A percentile compares a stretch with the other conserved stretches of the same genome.
phyloP scores from a whole-genome alignment of 2,797 vertebrate genomes.

The Iguana delicatissima region DNA sequence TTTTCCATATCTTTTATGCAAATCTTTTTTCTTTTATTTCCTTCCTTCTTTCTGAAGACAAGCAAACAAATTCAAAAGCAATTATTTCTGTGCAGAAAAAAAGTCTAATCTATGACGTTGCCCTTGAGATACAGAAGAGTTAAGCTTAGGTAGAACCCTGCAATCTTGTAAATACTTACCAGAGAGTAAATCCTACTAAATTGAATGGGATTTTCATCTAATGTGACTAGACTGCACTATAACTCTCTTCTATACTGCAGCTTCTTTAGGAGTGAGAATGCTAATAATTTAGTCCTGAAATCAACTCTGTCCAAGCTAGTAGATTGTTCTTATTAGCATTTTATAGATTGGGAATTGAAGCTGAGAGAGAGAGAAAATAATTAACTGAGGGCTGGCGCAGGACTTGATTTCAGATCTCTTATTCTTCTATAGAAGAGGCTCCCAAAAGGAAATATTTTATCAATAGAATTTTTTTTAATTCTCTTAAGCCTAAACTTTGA shows the following conservation, averaged over 20 bases:
- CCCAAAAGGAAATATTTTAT: background rate
- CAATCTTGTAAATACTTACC: background rate
- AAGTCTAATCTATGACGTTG: background rate
- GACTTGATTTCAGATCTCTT: background rate
- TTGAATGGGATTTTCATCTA: background rate
- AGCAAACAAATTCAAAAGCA: too few species aligned
- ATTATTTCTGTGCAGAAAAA: background rate
- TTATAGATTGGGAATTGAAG: background rate
- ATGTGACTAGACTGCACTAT: background rate
- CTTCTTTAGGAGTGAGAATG: background rate
- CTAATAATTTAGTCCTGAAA: slow-evolving; percentile 5
- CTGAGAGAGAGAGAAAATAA: background rate
- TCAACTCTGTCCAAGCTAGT: background rate
- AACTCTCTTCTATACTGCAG: background rate
- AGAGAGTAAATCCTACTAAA: background rate
- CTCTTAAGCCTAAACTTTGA: background rate
- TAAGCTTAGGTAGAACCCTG: background rate
- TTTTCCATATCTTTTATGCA: background rate
- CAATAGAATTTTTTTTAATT: background rate
- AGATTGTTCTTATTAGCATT: background rate
- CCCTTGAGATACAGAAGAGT: background rate
- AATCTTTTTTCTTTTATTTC: background rate
- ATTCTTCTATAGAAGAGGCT: background rate
- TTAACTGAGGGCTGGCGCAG: background rate
- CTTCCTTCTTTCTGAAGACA: too few species aligned